Percentiles rank a stretch among this genome's conserved stretches.
These are phyloP conservation scores for Pemphigus obesinymphae DNA, from an alignment of 1,140 invertebrate genomes.

Conservation along the genomic window DNA sequence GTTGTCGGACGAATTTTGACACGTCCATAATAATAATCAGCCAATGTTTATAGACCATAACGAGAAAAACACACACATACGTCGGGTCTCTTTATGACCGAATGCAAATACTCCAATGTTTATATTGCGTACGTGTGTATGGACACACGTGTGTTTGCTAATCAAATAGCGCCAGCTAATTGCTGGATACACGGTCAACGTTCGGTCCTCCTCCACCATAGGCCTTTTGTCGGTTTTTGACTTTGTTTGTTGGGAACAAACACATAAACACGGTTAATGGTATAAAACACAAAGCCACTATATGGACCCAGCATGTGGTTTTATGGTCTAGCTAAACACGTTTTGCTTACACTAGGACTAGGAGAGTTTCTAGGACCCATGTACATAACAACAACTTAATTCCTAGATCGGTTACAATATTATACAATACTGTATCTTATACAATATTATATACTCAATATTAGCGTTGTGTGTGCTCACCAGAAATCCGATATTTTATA, in stretches of 20 bases:
- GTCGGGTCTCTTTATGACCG: no score
- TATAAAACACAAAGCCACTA: background rate
- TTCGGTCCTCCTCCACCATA: background rate
- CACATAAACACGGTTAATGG: background rate
- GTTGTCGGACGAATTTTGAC: no score
- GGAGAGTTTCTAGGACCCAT: background rate
- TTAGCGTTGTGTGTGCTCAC: no score
- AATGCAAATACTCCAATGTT: background rate
- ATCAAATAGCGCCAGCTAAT: background rate
- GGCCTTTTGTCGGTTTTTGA: background rate
- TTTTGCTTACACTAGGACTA: background rate
- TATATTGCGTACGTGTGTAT: background rate
- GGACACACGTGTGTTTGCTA: background rate
- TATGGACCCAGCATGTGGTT: background rate
- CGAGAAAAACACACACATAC: background rate
- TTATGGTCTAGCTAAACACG: no score
- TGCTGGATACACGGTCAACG: background rate
- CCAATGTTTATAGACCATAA: no score
- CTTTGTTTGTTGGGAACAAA: conserved; percentile 7
- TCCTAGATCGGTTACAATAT: background rate
- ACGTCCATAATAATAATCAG: no score
- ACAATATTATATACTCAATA: no score
- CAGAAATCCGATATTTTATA: background rate
- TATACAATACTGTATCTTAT: no score
- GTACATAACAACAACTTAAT: background rate